Conservation (phyloP, 2,113 vertebrate genomes). For the Campylomormyrus tamandua region DNA sequence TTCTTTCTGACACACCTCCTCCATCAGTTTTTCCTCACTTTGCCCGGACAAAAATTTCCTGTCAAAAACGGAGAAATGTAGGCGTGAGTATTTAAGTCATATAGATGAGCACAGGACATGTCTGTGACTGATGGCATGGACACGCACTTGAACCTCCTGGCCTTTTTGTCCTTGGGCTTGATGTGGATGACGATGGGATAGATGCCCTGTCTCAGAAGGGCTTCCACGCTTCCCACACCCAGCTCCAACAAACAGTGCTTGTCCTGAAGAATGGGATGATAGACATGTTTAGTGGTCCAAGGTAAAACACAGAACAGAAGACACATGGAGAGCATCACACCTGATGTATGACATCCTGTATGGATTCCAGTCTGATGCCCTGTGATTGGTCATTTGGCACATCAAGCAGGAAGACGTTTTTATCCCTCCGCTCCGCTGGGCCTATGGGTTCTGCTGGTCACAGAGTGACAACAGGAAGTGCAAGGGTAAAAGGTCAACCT, state of each 20-base stretch:
- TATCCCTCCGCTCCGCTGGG: slow-evolving; percentile 43
- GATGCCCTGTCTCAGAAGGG: slow-evolving; percentile 54
- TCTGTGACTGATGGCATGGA: not conserved
- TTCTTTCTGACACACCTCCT: slow-evolving; percentile 53
- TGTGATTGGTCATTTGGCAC: slow-evolving; percentile 38
- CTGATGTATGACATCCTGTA: slow-evolving; percentile 61
- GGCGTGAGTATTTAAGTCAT: not conserved
- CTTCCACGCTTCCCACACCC: slow-evolving; percentile 52
- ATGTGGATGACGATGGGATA: slow-evolving; percentile 65
- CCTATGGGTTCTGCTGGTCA: slow-evolving; percentile 50
- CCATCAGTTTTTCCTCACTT: slow-evolving; percentile 51
- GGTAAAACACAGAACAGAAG: not conserved
- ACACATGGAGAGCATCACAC: slow-evolving; percentile 29
- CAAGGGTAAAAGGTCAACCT: not conserved
- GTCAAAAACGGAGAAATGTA: not conserved
- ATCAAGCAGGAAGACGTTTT: slow-evolving; percentile 53
- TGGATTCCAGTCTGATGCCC: slow-evolving; percentile 57
- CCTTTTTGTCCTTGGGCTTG: slow-evolving; percentile 60
- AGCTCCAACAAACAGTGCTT: slow-evolving; percentile 63
- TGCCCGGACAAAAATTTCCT: slow-evolving; percentile 59
- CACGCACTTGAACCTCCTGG: slow-evolving; percentile 56
- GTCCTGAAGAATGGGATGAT: slow-evolving; percentile 42
- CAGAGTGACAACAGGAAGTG: not conserved
- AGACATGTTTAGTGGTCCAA: not conserved
- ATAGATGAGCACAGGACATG: not conserved